phyloP scores from a whole-genome alignment of 2,888 invertebrate genomes.

The Odontothrips loti region DNA sequence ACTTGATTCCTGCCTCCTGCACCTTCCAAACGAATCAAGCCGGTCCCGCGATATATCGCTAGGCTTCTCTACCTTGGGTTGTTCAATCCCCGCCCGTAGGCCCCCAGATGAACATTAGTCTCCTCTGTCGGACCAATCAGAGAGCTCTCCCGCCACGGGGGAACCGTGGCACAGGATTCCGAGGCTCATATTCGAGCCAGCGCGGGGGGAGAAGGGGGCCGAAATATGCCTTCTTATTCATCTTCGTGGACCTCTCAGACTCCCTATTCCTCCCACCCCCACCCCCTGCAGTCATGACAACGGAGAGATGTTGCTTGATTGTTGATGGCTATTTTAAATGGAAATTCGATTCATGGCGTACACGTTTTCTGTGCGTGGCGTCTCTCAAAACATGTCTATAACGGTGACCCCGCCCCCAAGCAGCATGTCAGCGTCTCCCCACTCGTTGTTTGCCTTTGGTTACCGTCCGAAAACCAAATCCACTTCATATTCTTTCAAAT shows the following conservation, averaged over 20 bases:
- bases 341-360: conserved; percentile 21
- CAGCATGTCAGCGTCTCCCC: neutral
- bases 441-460: neutral
- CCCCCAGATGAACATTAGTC: neutral
- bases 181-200: neutral
- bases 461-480: too few species aligned
- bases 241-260: neutral
- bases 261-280: neutral
- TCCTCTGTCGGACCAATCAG: conserved; percentile 1
- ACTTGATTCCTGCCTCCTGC: too few species aligned
- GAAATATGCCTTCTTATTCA: neutral
- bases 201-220: neutral
- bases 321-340: conserved; percentile 23
- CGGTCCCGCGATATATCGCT: too few species aligned
- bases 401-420: neutral
- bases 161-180: neutral
- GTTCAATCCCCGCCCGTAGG: too few species aligned
- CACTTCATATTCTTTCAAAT: too few species aligned
- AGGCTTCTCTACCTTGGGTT: too few species aligned
- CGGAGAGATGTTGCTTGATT: neutral
- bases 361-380: neutral
- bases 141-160: neutral
- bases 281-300: neutral
- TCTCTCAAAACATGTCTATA: conserved; percentile 10
- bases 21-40: too few species aligned